Percentiles rank a stretch among this genome's conserved stretches.
These are phyloP conservation scores for Melanophora roralis DNA, from an alignment of 2,888 invertebrate species.

Conservation along the genomic window DNA sequence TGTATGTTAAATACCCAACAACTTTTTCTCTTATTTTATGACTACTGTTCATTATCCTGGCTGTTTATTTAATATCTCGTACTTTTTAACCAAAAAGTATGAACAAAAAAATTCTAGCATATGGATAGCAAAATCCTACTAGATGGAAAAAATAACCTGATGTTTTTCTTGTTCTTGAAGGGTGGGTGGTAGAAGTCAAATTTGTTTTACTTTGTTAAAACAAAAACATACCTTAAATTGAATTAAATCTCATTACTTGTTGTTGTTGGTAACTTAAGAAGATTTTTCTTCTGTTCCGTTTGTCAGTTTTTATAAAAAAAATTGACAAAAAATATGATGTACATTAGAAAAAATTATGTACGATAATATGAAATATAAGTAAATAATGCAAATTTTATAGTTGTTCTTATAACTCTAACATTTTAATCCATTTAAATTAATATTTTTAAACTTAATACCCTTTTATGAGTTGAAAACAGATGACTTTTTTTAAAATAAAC, in stretches of 20 bases:
- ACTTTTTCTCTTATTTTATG: slow-evolving; percentile 27
- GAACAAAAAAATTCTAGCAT: slow-evolving; percentile 52
- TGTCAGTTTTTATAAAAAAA: slow-evolving; percentile 15
- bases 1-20: slow-evolving; percentile 32
- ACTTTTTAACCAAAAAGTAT: neutral
- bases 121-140: slow-evolving; percentile 32
- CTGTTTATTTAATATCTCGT: slow-evolving; percentile 46
- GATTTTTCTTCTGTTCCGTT: neutral
- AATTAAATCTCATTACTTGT: slow-evolving; percentile 54
- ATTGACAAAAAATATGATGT: slow-evolving; percentile 37
- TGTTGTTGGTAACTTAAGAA: slow-evolving; percentile 20
- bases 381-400: slow-evolving; percentile 8
- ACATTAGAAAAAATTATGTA: slow-evolving; percentile 17
- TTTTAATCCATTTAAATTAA: neutral
- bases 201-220: slow-evolving; percentile 22
- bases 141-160: slow-evolving; percentile 30
- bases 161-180: neutral
- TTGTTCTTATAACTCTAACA: slow-evolving; percentile 10
- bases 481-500: neutral
- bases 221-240: slow-evolving; percentile 28
- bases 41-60: slow-evolving; percentile 38
- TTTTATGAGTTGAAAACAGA: neutral
- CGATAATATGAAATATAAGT: neutral
- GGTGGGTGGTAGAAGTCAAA: slow-evolving; percentile 47
- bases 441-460: slow-evolving; percentile 11